Evolutionary conservation across 2,797 vertebrate genomes (phyloP).

Genomic region (Halcyon smyrnensis): DNA sequence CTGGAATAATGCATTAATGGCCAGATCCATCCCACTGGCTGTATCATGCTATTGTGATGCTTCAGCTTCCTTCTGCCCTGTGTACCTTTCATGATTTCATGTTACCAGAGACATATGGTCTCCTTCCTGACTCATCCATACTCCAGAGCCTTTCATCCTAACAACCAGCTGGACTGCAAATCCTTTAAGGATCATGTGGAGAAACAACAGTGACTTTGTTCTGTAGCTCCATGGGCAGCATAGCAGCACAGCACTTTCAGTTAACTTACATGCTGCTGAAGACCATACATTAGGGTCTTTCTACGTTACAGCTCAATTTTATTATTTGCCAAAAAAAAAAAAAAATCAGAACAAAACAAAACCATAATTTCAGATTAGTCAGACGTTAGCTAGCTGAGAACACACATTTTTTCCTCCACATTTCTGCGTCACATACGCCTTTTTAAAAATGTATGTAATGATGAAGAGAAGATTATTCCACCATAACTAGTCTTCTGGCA

Average conservation of each 20-base stretch:
- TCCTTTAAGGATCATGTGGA: neutral
- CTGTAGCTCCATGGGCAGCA: neutral
- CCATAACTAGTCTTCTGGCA: conserved; percentile 35
- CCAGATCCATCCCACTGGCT: neutral
- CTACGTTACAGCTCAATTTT: neutral
- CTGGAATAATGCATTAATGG: neutral
- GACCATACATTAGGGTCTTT: neutral
- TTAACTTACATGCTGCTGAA: neutral
- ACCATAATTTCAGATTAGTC: neutral
- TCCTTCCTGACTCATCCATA: neutral
- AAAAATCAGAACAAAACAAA: neutral
- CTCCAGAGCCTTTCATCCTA: neutral
- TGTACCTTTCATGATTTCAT: neutral
- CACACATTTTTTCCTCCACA: neutral
- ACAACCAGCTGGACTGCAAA: neutral
- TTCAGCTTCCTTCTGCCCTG: neutral
- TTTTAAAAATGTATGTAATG: neutral
- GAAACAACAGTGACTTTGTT: neutral
- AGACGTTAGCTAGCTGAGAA: neutral
- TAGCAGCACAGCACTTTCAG: neutral
- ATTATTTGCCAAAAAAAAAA: neutral
- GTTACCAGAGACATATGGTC: neutral
- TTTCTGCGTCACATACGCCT: neutral
- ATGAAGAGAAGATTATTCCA: neutral
- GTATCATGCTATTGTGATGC: too few species aligned